phyloP scores from a whole-genome alignment of 2,113 vertebrate genomes.

The Maccullochella peelii region DNA sequence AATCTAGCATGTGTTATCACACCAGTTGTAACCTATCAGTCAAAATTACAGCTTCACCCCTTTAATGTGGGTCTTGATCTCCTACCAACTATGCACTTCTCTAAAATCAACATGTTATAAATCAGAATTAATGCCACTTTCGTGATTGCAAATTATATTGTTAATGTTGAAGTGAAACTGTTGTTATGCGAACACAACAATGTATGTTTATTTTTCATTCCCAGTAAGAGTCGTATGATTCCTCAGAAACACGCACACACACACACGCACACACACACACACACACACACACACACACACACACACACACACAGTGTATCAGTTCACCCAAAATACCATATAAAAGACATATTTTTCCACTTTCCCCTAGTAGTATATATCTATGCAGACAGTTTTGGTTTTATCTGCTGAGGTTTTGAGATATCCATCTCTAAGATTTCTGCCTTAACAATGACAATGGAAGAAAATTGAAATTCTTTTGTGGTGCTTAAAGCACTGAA shows the following conservation, averaged over 20 bases:
- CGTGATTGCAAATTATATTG: not conserved
- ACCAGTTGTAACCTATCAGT: not conserved
- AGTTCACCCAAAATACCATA: slow-evolving; percentile 22
- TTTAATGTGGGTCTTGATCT: not conserved
- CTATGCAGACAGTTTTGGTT: slow-evolving; percentile 31
- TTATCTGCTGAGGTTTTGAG: slow-evolving; percentile 52
- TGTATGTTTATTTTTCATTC: not conserved
- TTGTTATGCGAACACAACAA: not conserved
- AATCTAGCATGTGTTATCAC: not conserved
- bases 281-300: not conserved
- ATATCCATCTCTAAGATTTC: slow-evolving; percentile 50
- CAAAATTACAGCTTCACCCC: not conserved
- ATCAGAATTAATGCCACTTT: not conserved
- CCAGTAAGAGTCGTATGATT: not conserved
- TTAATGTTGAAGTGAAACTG: not conserved
- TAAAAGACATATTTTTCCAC: slow-evolving; percentile 53
- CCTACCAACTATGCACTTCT: not conserved
- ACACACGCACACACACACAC: not conserved
- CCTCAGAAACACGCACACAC: not conserved
- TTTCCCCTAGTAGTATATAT: slow-evolving; percentile 37
- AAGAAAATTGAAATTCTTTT: slow-evolving; percentile 45
- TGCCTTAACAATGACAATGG: slow-evolving; percentile 57
- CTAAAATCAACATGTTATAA: not conserved
- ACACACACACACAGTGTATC: not conserved
- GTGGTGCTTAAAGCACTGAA: slow-evolving; percentile 32